Evolutionary conservation across 2,113 vertebrate genomes (phyloP).

Genomic region (Notothenia rossii): DNA sequence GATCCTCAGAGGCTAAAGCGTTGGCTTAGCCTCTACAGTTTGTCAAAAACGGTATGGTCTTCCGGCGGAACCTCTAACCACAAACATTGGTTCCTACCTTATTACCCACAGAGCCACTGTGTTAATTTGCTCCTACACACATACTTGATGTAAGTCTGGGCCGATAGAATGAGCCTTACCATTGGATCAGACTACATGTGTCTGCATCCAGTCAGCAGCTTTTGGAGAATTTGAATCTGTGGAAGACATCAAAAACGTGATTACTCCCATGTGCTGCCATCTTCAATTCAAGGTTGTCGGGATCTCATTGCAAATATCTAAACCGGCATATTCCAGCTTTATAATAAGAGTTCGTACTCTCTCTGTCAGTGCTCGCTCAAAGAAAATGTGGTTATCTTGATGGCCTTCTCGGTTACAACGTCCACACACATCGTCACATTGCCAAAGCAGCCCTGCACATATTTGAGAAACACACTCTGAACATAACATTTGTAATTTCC

Average conservation of each 20-base stretch:
- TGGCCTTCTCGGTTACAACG: neutral
- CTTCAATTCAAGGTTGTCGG: neutral
- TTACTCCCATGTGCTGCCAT: neutral
- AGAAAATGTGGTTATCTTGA: neutral
- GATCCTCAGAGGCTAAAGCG: no score
- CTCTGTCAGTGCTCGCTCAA: neutral
- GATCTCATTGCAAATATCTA: neutral
- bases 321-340: neutral
- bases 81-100: no score
- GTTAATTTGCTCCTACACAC: no score
- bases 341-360: neutral
- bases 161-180: neutral
- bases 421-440: neutral
- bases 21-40: no score
- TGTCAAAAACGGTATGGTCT: no score
- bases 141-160: constrained; percentile 6
- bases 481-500: neutral
- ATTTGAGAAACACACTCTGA: no score
- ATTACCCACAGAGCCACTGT: no score
- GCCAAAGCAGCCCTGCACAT: neutral
- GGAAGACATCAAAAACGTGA: neutral
- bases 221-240: constrained; percentile 6
- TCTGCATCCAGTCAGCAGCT: constrained; percentile 3
- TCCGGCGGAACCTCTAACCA: no score
- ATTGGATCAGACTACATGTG: neutral